phyloP scores from a whole-genome alignment of 2,797 vertebrate species.

The Hephaestus fuliginosus region DNA sequence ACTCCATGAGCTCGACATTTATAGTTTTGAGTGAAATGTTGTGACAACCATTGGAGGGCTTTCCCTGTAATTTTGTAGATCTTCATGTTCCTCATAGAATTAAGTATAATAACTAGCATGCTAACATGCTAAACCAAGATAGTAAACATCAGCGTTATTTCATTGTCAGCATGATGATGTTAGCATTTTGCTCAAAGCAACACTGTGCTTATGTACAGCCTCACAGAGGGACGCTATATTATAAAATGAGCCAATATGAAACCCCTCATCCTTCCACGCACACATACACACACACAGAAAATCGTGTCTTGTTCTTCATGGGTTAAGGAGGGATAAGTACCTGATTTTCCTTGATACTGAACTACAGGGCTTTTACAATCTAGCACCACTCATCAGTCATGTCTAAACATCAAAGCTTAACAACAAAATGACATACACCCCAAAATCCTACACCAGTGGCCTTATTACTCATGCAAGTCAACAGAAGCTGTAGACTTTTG shows the following conservation, averaged over 20 bases:
- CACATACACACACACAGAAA: constrained; percentile 1
- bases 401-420: constrained; percentile 27
- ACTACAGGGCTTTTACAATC: constrained; percentile 45
- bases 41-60: neutral
- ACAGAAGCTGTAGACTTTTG: constrained; percentile 93
- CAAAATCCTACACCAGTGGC: constrained; percentile 34
- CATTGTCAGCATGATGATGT: neutral
- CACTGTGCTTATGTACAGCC: neutral
- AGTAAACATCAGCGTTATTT: neutral
- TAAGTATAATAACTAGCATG: neutral
- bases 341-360: constrained; percentile 41
- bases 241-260: constrained; percentile 16
- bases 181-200: constrained; percentile 1
- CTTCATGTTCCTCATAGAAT: neutral
- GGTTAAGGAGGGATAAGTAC: constrained; percentile 42
- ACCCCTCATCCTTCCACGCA: neutral
- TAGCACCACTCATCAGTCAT: constrained; percentile 26
- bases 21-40: neutral
- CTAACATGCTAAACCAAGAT: neutral
- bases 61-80: neutral
- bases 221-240: neutral
- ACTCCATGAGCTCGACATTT: neutral
- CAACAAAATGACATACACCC: constrained; percentile 44
- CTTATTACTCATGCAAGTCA: constrained; percentile 91
- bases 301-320: constrained; percentile 25